Percentiles rank a stretch among this genome's conserved stretches.
phyloP scores from a whole-genome alignment of 2,797 vertebrate genomes.

The Limosa lapponica region DNA sequence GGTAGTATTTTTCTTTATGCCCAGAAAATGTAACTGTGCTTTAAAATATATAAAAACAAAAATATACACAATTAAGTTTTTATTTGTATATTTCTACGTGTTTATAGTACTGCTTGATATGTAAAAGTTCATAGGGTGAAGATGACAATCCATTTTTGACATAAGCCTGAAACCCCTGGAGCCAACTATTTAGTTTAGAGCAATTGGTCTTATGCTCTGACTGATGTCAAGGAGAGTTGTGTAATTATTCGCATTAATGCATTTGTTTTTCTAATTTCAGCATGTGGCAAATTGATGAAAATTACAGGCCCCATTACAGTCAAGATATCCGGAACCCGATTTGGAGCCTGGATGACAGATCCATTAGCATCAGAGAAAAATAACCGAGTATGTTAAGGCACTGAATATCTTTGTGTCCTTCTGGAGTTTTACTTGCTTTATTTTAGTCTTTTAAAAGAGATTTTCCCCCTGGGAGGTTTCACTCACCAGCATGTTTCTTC shows the following conservation, averaged over 20 bases:
- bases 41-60: background rate
- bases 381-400: constrained; percentile 88
- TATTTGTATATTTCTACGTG: background rate
- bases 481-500: background rate
- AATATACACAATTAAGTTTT: background rate
- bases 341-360: constrained; percentile 99
- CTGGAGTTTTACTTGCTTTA: constrained; percentile 11
- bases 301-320: constrained; percentile 95
- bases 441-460: background rate
- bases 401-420: background rate
- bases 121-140: background rate
- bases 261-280: constrained; percentile 86
- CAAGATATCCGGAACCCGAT: constrained; percentile 98
- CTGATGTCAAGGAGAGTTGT: background rate
- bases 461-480: background rate
- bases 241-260: background rate
- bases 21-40: background rate
- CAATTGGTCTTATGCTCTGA: background rate
- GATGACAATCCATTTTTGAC: background rate
- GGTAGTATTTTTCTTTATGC: background rate
- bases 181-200: background rate
- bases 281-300: constrained; percentile 99
- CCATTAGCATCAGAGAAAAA: constrained; percentile 91
- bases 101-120: background rate
- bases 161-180: background rate